Evolutionary conservation across 2,888 invertebrate species (phyloP).

Genomic region (Electrophaes corylata): DNA sequence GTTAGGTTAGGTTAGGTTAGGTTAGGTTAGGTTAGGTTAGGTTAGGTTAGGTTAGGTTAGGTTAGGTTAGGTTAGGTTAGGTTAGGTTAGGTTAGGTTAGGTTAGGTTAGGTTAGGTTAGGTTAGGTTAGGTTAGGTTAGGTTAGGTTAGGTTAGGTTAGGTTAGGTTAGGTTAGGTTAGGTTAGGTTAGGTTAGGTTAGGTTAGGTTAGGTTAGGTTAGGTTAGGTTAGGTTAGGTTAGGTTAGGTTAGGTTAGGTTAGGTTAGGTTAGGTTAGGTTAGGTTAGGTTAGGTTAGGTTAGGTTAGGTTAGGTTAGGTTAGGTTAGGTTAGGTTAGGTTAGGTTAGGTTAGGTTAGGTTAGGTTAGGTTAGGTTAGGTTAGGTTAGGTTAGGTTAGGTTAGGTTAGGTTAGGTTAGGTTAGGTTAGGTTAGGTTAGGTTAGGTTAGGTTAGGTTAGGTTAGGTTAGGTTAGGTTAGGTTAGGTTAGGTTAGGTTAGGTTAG

Average conservation of each 20-base stretch:
- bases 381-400: conserved; percentile 37
- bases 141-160: conserved; percentile 40
- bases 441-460: conserved; percentile 26
- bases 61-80: conserved; percentile 43
- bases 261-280: conserved; percentile 45
- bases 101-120: conserved; percentile 39
- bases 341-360: conserved; percentile 45
- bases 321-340: conserved; percentile 39
- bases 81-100: conserved; percentile 38
- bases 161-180: conserved; percentile 43
- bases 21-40: conserved; percentile 37
- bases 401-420: conserved; percentile 25
- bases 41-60: conserved; percentile 40
- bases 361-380: conserved; percentile 45
- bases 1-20: conserved; percentile 35
- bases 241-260: conserved; percentile 46
- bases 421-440: conserved; percentile 27
- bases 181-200: conserved; percentile 38
- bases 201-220: conserved; percentile 46
- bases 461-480: conserved; percentile 20
- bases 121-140: conserved; percentile 42
- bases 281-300: conserved; percentile 44
- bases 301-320: conserved; percentile 43
- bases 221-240: conserved; percentile 45
- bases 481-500: conserved; percentile 29